phyloP scores from a whole-genome alignment of 2,888 invertebrate species.

The Caenorhabditis macrosperma region DNA sequence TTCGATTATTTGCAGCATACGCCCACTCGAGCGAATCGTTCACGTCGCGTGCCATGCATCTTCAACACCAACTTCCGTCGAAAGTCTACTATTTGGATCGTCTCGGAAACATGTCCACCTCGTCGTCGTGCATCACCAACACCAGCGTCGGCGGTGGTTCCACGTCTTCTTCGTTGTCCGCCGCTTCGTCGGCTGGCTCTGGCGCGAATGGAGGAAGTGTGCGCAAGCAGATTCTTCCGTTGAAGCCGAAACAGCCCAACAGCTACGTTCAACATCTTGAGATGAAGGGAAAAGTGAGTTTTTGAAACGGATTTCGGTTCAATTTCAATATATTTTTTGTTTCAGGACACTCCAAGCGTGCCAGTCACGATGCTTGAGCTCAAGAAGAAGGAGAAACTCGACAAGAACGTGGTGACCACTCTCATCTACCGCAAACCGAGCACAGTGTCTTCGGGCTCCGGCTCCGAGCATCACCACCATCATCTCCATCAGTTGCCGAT shows the following conservation, averaged over 20 bases:
- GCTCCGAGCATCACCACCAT: not conserved
- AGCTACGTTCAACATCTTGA: slow-evolving; percentile 42
- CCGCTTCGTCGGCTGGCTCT: not conserved
- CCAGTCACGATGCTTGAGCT: slow-evolving; percentile 54
- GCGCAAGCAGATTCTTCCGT: slow-evolving; percentile 48
- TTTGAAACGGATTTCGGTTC: not conserved
- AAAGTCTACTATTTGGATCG: slow-evolving; percentile 51
- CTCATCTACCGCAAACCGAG: slow-evolving; percentile 50
- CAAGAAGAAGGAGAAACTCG: slow-evolving; percentile 47
- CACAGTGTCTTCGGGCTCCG: not conserved
- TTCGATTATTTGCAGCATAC: not conserved
- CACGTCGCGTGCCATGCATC: not conserved
- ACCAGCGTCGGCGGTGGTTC: not conserved
- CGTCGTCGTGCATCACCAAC: slow-evolving; percentile 20
- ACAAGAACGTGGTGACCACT: slow-evolving; percentile 43
- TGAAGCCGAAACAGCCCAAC: slow-evolving; percentile 43
- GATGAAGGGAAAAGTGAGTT: slow-evolving; percentile 32
- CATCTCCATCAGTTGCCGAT: not conserved
- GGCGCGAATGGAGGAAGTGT: not conserved
- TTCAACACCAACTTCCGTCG: slow-evolving; percentile 8
- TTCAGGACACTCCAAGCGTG: slow-evolving; percentile 1
- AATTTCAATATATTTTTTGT: not conserved
- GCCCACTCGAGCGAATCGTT: not conserved
- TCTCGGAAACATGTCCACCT: slow-evolving; percentile 51
- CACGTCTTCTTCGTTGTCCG: not conserved